A percentile compares a stretch with the other conserved stretches of the same genome.
Evolutionary conservation across 2,888 invertebrate species (phyloP).

Genomic region (Bellardia bayeri): DNA sequence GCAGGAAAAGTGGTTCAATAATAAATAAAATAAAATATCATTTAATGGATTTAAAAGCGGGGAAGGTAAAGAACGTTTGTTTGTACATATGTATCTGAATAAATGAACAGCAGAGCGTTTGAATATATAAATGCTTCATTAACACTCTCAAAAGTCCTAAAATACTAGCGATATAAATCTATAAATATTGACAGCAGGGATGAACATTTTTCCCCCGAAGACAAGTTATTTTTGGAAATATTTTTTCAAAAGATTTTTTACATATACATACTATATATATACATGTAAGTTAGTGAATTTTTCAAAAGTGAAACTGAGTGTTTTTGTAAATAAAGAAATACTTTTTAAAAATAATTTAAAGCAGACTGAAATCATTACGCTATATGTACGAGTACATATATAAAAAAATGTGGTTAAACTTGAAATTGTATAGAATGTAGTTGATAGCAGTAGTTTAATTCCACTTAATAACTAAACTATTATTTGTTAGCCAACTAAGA

Average conservation of each 20-base stretch:
- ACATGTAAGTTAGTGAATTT: conserved; percentile 19
- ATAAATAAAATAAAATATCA: conserved; percentile 47
- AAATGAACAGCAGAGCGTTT: not conserved
- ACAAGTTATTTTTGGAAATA: conserved; percentile 16
- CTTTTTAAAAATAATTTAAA: too few relatives aligned
- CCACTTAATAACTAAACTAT: too few relatives aligned
- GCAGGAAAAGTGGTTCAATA: conserved; percentile 34
- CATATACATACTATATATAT: not conserved
- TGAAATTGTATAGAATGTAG: too few relatives aligned
- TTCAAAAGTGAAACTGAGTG: too few relatives aligned
- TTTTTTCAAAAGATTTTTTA: not conserved
- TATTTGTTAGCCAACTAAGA: too few relatives aligned
- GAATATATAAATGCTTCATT: conserved; percentile 48
- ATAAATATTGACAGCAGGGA: conserved; percentile 57
- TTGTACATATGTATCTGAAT: too few relatives aligned
- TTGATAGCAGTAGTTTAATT: too few relatives aligned
- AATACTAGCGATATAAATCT: conserved; percentile 42
- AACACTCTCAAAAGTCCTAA: conserved; percentile 30
- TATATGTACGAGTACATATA: too few relatives aligned
- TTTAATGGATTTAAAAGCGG: conserved; percentile 40
- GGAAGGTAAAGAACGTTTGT: not conserved
- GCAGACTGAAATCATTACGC: too few relatives aligned
- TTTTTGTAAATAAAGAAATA: too few relatives aligned
- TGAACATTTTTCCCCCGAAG: conserved; percentile 20
- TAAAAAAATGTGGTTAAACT: too few relatives aligned